Base-by-base conservation (phyloP, 2,888 invertebrate genomes). In the Conchocele bisecta region DNA sequence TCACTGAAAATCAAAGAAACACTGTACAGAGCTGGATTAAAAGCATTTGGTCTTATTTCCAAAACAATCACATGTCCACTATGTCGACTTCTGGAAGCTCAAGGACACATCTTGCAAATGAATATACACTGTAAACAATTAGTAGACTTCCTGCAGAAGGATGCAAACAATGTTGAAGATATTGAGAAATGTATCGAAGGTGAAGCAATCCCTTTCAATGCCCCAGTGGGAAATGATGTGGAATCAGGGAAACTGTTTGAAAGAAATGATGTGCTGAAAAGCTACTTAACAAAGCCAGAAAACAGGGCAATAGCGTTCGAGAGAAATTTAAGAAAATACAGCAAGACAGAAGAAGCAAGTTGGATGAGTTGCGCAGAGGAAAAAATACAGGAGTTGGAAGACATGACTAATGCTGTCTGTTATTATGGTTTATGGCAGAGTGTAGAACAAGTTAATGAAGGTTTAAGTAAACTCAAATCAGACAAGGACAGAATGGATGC, bases 401-500 rank as follows among this genome's bases (percentile, higher is more conserved):
- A n/a, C n/a, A n/a, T 66, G 58, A 79, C 69, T 20, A 48, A 63
- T 39, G 59, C 61, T 63, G 61, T 78, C 5, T 70, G 66, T 39
- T 65, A 29, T 51, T 75, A 65, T 69, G 75, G 72, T 9, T 41
- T 72, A 9, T 79, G 66, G 75, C 75, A 79, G 37, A 67, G 67
- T 50, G 35, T 20, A 28, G 48, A 61, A 24, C 59, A 75, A 48
- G 20, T 75, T 17, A 31, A 63, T n/a, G 70, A 73, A 58, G 67
- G 57, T 17, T 15, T 66, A 28, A 29, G 44, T 17, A 56, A 51
- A 53, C 28, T 72, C 15, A 29, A 26, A 42, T 20, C 15, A n/a
- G 46, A 39, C 39, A 39, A 37, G 11, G 51, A 57, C 42, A 56
- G 58, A 26, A 37, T 39, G 24, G 33, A n/a, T 22, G 51, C 61